Base-by-base conservation (phyloP, 1,140 invertebrate species). In the Dendroctonus valens region DNA sequence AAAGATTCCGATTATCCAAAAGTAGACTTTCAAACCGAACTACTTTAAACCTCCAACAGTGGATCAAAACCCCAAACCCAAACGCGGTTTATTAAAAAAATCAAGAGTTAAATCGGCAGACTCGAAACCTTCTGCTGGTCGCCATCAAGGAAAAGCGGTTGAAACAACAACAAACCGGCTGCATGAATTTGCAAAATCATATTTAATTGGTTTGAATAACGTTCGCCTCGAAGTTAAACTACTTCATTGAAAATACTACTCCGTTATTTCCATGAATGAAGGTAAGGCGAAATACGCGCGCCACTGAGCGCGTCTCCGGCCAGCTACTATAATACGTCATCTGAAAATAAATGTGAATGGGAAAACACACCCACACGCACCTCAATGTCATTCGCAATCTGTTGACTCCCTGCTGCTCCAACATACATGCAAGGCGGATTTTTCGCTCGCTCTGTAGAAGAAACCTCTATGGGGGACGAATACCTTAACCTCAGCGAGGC, bases 381-480 rank as follows among this genome's bases (percentile, higher is more conserved):
- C 67, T 72, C 74, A 75, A 74, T 75, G 74, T 74, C 74, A 73
- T 70, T 74, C 68, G 65, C 70, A 73, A 65, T 67, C 65, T 60
- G 58, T 44, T 58, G 59, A 15, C 66, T 62, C 60, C 66, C 38
- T 62, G 15, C 52, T 42, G 52, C 41, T 62, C 53, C 53, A 62
- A 57, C 51, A 67, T 60, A 46, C 64, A 59, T 65, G n/a, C 58
- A 55, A 67, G 11, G 26, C 58, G n/a, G 26, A 14, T 44, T 46
- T 57, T 54, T 60, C 40, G 55, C 46, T 41, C 50, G 8, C 50
- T 42, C 40, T 42, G 12, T 59, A 59, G 12, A 11, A 59, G 26
- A 39, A 39, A 39, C 39, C 14, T 11, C 53, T 55, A 9, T 38
- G 53, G 26, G 26, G 8, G 37, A n/a, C 50, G 14, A 5, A 39